phyloP scores from a whole-genome alignment of 2,888 invertebrate genomes.

The Perizoma affinitatum region DNA sequence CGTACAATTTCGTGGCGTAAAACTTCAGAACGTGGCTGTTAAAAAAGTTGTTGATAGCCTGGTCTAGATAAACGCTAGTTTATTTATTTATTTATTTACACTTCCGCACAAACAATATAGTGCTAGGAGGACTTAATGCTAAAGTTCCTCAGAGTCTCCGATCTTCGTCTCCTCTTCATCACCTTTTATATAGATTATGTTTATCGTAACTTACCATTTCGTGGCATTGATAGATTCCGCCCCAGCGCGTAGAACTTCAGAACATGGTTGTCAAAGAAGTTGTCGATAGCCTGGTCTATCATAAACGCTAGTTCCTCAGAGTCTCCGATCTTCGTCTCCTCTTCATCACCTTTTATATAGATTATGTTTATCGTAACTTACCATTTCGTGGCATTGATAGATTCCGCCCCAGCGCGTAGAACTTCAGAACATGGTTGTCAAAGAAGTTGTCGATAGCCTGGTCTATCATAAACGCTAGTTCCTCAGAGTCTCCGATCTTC shows the following conservation, averaged over 20 bases:
- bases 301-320: conserved; percentile 63
- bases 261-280: conserved; percentile 84
- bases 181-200: conserved; percentile 39
- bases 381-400: conserved; percentile 64
- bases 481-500: conserved; percentile 48
- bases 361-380: conserved; percentile 47
- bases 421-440: conserved; percentile 78
- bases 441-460: conserved; percentile 83
- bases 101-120: too few species aligned
- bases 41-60: conserved; percentile 83
- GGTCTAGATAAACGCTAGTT: conserved; percentile 72
- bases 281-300: conserved; percentile 81
- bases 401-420: conserved; percentile 66
- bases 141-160: conserved; percentile 57
- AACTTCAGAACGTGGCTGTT: conserved; percentile 81
- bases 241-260: conserved; percentile 71
- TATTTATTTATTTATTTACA: too few species aligned
- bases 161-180: conserved; percentile 31
- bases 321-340: conserved; percentile 35
- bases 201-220: conserved; percentile 57
- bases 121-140: too few species aligned
- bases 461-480: conserved; percentile 75
- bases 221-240: conserved; percentile 60
- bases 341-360: conserved; percentile 36
- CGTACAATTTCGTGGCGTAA: conserved; percentile 64